Conservation (phyloP, 2,888 invertebrate genomes). For the Thera obeliscata region DNA sequence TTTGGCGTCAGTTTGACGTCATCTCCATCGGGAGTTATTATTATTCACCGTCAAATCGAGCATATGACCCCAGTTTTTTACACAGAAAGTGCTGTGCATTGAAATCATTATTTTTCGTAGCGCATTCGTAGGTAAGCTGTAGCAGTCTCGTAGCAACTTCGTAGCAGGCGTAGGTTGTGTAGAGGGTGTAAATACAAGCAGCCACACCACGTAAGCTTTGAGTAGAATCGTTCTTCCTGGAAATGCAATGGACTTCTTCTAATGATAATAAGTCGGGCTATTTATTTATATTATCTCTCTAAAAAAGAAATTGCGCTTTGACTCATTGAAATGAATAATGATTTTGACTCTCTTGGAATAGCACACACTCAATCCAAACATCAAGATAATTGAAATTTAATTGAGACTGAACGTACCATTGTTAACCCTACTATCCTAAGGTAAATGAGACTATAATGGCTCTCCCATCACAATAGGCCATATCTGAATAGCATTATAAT, state of each 20-base stretch:
- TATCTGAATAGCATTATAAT: conserved; percentile 75
- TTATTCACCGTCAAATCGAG: too few species aligned
- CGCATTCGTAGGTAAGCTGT: conserved; percentile 1
- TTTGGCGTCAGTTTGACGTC: too few species aligned
- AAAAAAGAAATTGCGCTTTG: not conserved
- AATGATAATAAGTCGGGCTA: too few species aligned
- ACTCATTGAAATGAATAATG: too few species aligned
- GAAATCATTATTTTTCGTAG: not conserved
- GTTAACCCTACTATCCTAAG: conserved; percentile 57
- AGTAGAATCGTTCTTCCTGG: too few species aligned
- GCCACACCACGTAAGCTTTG: too few species aligned
- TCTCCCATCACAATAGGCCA: conserved; percentile 62
- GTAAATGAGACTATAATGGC: conserved; percentile 73
- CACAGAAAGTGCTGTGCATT: too few species aligned
- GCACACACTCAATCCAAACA: conserved; percentile 7
- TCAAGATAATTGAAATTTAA: conserved; percentile 49
- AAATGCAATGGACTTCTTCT: too few species aligned
- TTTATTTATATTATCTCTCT: not conserved
- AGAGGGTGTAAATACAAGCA: not conserved
- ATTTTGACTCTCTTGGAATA: too few species aligned
- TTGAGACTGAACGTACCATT: conserved; percentile 51
- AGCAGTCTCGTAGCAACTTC: conserved; percentile 11
- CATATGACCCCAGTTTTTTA: too few species aligned
- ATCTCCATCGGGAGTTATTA: too few species aligned
- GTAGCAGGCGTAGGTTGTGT: conserved; percentile 3